Evolutionary conservation across 1,140 invertebrate species (phyloP), one percentile per base, ranked within the genome.

Genomic region (Harpegnathos saltator): DNA sequence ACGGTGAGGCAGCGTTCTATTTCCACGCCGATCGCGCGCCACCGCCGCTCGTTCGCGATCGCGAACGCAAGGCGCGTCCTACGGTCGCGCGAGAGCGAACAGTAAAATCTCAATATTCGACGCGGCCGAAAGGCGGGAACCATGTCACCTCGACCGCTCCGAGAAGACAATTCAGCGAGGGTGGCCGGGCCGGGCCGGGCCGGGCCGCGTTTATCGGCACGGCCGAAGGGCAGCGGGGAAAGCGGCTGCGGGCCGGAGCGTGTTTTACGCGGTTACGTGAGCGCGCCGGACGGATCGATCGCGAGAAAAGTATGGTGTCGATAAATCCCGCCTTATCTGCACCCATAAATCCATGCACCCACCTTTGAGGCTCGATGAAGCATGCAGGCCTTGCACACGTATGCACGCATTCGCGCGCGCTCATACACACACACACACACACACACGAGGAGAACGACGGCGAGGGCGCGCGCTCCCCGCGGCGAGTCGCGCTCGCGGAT

Each of bases 321-420:
- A 89, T 89, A 89, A 89, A 89, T 89, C 83, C 44, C 44, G 56
- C 5, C 44, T 89, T 88, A 88, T 89, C 86, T 62, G 15, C 7
- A 3, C n/a, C 58, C 83, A 80, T 89, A 89, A 89, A 89, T 89
- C 69, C 71, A 52, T 33, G 66, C 58, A 14, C 54, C 68, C 29
- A 48, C 61, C 86, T 88, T 89, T 89, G 83, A 83, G 78, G n/a
- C 58, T 85, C 87, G 83, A 83, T 33, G 86, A 88, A 88, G 74
- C 87, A 80, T 89, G 78, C 83, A 77, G 72, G 38, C 63, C 54
- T 78, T 33, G 19, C 54, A n/a, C 52, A 65, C 44, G 65, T 58
- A 80, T 80, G 63, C 61, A 66, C 61, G 26, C 50, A 77, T n/a
- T 66, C 74, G 61, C 65, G 54, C n/a, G 54, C 66, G 52, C 52